Base-by-base conservation (phyloP, 2,888 invertebrate species). In the Nematopogon swammerdamellus region DNA sequence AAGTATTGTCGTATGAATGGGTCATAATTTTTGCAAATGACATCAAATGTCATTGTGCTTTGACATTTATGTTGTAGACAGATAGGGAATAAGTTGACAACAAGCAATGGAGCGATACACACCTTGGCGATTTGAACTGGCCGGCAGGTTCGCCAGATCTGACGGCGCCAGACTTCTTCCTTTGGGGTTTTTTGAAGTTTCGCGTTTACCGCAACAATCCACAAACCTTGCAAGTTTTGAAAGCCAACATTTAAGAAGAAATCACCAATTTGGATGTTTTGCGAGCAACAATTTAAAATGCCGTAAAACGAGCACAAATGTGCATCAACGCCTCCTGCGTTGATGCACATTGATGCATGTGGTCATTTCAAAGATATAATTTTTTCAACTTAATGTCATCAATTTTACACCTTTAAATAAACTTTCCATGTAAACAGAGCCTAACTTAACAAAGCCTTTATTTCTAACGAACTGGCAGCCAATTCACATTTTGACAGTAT, bases 121-220 rank as follows among this genome's bases (percentile, higher is more conserved):
- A 30, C 48, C 48, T 49, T 49, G 50, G 48, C 47, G 44, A 49
- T 49, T 51, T 47, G 49, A 18, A 45, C 49, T 53, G 51, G 46
- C 49, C 53, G 6, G 45, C 51, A 44, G 51, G 50, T 47, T 49
- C 53, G 25, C 48, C 49, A 36, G 49, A 51, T 51, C 29, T 53
- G 20, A 51, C 46, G 36, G 36, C 10, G 19, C 45, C 50, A 50
- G 50, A 50, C 52, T 52, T 50, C 46, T 50, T 52, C 20, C 19
- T 50, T 25, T 51, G 47, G 49, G 36, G 52, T 47, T 50, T 46
- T 49, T 50, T 50, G 45, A 52, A 50, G 17, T 50, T 45, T 19
- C 19, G 44, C 5, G 50, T 52, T 29, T 52, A 52, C 45, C 42
- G 20, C 25, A 52, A 47, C 48, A 51, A 52, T 19, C 49, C 50